These are phyloP conservation scores for Formica aserva DNA, from an alignment of 2,888 invertebrate genomes.

Conservation along the genomic window DNA sequence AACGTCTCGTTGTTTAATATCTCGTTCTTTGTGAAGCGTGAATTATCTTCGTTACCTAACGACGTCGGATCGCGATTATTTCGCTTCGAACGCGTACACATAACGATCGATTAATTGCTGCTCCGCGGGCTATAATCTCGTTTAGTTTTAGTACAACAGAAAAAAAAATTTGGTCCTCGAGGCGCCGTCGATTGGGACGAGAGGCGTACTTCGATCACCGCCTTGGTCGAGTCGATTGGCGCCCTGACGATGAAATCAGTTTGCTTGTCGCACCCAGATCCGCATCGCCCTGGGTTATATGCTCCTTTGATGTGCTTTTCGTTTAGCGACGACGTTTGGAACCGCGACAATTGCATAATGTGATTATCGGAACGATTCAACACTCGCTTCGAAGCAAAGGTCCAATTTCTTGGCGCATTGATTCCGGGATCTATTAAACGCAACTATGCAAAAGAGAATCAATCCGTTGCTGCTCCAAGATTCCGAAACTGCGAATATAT, in stretches of 20 bases:
- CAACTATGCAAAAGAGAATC: constrained; percentile 24
- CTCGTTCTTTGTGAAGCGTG: not conserved
- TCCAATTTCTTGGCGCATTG: constrained; percentile 65
- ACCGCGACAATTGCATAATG: constrained; percentile 71
- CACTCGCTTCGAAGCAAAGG: constrained; percentile 47
- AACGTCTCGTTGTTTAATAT: constrained; percentile 41
- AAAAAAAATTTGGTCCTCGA: constrained; percentile 41
- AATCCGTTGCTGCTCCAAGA: constrained; percentile 6
- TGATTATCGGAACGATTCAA: constrained; percentile 66
- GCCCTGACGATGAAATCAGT: constrained; percentile 66
- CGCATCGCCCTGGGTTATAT: constrained; percentile 65
- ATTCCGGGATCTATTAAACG: constrained; percentile 41
- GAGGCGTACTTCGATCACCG: constrained; percentile 6
- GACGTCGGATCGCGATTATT: constrained; percentile 48
- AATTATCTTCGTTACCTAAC: constrained; percentile 50
- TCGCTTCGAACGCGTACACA: constrained; percentile 32
- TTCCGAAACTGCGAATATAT: not conserved
- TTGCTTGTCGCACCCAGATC: constrained; percentile 70
- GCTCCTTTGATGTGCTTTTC: constrained; percentile 70
- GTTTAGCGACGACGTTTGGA: constrained; percentile 65
- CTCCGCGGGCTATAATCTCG: constrained; percentile 53
- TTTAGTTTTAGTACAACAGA: constrained; percentile 17
- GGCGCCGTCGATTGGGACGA: constrained; percentile 9
- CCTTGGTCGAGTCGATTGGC: constrained; percentile 57
- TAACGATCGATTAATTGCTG: constrained; percentile 67